Evolutionary conservation across 2,888 invertebrate genomes (phyloP), one percentile per base, ranked within the genome.

Genomic region (Ypsolopha scabrella): DNA sequence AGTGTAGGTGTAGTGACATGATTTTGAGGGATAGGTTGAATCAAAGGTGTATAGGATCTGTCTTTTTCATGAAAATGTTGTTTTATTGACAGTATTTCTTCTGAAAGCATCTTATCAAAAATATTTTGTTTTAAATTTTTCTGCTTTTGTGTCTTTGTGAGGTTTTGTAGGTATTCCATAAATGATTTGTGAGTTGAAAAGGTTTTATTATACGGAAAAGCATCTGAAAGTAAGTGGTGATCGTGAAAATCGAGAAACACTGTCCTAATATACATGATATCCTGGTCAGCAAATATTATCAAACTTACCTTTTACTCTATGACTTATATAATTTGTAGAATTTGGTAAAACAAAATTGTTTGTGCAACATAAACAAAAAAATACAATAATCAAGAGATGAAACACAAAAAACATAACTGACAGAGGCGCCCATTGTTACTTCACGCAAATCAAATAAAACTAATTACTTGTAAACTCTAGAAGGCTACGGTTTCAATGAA

Each of bases 391-490:
- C 64, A 74, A 65, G 72, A 75, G 67, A 54, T 66, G 61, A 64
- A 75, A 72, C 62, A 69, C 58, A 72, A 74, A 73, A 73, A 81
- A 73, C 81, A 82, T 82, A 79, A 82, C 55, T 64, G 65, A 60
- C 52, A 61, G 67, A 69, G 65, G 55, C 57, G 58, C 57, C 61
- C 75, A 81, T 80, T 71, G 68, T 24, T 77, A 70, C 57, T 57
- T 58, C 59, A 61, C 60, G 59, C 54, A 37, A 54, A 43, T 51
- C 2, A 24, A 24, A n/a, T 46, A 48, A 36, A 50, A 41, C 34
- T 41, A 45, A 33, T 51, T 34, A 10, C 41, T 41, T 11, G 8
- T 37, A 38, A 3, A 56, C 63, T 70, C 75, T 61, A 67, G 57
- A 49, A 41, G 70, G 77, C 61, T 62, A 57, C 53, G 71, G 11